Conservation (phyloP, 2,888 invertebrate species). For the Drosophila subsilvestris region DNA sequence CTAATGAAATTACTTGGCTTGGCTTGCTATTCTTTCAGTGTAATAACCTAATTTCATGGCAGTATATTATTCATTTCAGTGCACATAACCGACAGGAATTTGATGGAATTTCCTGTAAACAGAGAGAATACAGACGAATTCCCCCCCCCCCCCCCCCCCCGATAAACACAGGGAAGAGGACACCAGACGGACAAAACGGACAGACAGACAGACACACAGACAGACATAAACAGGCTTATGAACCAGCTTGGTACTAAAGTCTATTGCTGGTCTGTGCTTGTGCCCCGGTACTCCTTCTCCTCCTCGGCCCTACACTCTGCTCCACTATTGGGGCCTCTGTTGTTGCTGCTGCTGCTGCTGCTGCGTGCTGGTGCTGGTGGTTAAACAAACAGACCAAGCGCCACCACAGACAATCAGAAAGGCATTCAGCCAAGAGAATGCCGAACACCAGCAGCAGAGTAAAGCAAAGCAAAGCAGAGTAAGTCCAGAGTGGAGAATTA, state of each 20-base stretch:
- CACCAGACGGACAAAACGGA: slow-evolving; percentile 7
- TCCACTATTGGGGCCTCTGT: slow-evolving; percentile 10
- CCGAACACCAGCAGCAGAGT: slow-evolving; percentile 34
- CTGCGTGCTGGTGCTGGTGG: slow-evolving; percentile 21
- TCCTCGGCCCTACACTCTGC: not conserved
- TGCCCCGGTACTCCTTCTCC: not conserved
- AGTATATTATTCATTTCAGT: slow-evolving; percentile 54
- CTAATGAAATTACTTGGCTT: slow-evolving; percentile 29
- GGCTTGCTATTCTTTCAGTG: slow-evolving; percentile 38
- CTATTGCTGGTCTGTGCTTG: slow-evolving; percentile 15
- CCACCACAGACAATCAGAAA: slow-evolving; percentile 53
- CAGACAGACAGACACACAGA: slow-evolving; percentile 20
- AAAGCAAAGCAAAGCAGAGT: slow-evolving; percentile 2
- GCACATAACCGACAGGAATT: slow-evolving; percentile 39
- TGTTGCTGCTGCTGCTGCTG: slow-evolving; percentile 24
- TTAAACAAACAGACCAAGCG: slow-evolving; percentile 50
- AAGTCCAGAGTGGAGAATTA: not conserved
- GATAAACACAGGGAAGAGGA: slow-evolving; percentile 8
- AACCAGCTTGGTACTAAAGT: slow-evolving; percentile 25
- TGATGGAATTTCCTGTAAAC: slow-evolving; percentile 59
- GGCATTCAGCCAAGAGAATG: slow-evolving; percentile 46
- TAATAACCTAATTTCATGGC: slow-evolving; percentile 44
- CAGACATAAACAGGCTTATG: slow-evolving; percentile 37
- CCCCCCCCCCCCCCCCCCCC: too few relatives aligned
- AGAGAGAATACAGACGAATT: slow-evolving; percentile 13